Base-by-base conservation (phyloP, 2,888 invertebrate genomes). In the Dromius quadrimaculatus region DNA sequence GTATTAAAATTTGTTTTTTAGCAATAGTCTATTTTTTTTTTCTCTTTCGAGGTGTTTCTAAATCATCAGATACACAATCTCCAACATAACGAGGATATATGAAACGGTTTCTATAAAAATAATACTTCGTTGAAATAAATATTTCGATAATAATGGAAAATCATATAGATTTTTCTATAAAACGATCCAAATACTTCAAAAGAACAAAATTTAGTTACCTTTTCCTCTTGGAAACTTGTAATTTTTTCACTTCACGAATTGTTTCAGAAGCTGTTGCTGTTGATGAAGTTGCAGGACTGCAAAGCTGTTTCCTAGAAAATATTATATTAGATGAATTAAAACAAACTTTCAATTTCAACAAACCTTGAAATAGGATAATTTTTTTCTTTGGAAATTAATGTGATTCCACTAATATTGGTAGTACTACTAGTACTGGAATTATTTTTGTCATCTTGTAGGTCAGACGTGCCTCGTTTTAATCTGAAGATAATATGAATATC, bases 11-110 rank as follows among this genome's bases (percentile, higher is more conserved):
- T 22, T 22, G 23, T 3, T 22, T 5, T 47, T 47, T 47, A 19
- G 47, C 47, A 9, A 47, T 22, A 8, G 19, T 5, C 20, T n/a
- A 47, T 19, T 47, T 47, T 47, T 20, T 47, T 2, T 8, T 3
- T 13, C 9, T n/a, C 15, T 47, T 47, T 19, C 47, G 5, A 1
- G 47, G 20, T n/a, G 19, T n/a, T 2, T 11, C 20, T 20, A 47
- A n/a, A 22, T 47, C 20, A 47, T 47, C 47, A 9, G 47, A 47
- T 11, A n/a, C n/a, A 11, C 47, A 47, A 15, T 47, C 47, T 2
- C 1, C 17, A 22, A 47, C 1, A 15, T 19, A 47, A 19, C 4
- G 1, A 2, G 47, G 47, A 47, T 47, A 2, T n/a, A 6, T n/a
- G 20, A n/a, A 20, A n/a, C 47, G 47, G 2, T 47, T 47, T 47